phyloP scores from a whole-genome alignment of 2,113 vertebrate species.

The Cynoglossus semilaevis region DNA sequence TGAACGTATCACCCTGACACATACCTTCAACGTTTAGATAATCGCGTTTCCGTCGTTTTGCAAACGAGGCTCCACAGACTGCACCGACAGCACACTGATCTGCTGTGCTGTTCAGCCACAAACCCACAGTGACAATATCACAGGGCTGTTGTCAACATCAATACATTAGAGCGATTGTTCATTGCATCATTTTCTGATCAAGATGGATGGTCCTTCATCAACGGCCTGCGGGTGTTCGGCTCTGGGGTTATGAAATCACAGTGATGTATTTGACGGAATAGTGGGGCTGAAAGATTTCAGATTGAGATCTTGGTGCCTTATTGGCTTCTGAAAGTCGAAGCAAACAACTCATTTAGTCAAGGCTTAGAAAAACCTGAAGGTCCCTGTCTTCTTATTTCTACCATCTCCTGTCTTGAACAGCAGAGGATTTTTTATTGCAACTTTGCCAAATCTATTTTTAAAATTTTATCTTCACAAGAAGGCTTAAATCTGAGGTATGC shows the following conservation, averaged over 20 bases:
- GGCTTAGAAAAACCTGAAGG: slow-evolving; percentile 32
- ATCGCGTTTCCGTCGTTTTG: slow-evolving; percentile 56
- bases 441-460: slow-evolving; percentile 16
- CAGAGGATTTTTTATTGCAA: slow-evolving; percentile 21
- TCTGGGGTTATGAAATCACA: slow-evolving; percentile 53
- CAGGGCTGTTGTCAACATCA: slow-evolving; percentile 63
- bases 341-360: slow-evolving; percentile 52
- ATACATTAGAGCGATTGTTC: slow-evolving; percentile 59
- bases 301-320: slow-evolving; percentile 61
- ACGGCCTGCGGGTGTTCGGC: slow-evolving; percentile 28
- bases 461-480: too few relatives aligned
- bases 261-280: slow-evolving; percentile 60
- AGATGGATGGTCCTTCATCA: slow-evolving; percentile 63
- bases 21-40: slow-evolving; percentile 56
- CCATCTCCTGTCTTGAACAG: slow-evolving; percentile 40
- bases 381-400: slow-evolving; percentile 28
- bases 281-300: slow-evolving; percentile 59
- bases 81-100: slow-evolving; percentile 50
- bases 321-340: slow-evolving; percentile 59
- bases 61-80: slow-evolving; percentile 37
- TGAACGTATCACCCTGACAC: not conserved
- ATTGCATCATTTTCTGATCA: slow-evolving; percentile 53
- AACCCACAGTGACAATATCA: slow-evolving; percentile 55
- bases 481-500: too few relatives aligned
- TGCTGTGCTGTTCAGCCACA: slow-evolving; percentile 51